These are phyloP conservation scores for Poeciliopsis turrubarensis DNA, from an alignment of 2,113 vertebrate genomes.

Conservation along the genomic window DNA sequence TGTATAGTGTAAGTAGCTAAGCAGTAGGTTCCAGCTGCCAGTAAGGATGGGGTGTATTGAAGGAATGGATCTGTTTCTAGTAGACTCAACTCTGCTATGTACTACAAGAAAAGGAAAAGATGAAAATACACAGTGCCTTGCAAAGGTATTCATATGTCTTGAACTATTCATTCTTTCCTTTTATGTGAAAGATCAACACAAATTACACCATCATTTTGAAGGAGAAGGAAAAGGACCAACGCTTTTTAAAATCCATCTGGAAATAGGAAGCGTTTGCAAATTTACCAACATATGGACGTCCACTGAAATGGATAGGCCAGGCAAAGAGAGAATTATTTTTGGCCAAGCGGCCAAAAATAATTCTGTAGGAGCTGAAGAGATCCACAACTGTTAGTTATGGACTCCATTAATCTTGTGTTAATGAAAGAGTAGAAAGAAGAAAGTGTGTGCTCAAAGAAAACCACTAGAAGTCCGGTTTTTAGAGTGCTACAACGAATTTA, in stretches of 20 bases:
- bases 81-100: constrained; percentile 89
- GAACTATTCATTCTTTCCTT: not conserved
- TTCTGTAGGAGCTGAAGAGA: no score
- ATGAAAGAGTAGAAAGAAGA: no score
- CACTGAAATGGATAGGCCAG: no score
- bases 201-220: not conserved
- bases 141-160: not conserved
- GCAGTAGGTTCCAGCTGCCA: constrained; percentile 90
- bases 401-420: no score
- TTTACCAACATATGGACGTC: no score
- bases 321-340: no score
- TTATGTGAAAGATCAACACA: not conserved
- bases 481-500: no score
- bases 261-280: not conserved
- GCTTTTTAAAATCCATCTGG: not conserved
- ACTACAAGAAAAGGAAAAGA: constrained; percentile 75
- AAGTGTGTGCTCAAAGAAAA: no score
- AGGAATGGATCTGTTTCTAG: constrained; percentile 89
- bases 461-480: no score
- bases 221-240: not conserved
- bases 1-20: constrained; percentile 89
- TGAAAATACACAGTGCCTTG: not conserved
- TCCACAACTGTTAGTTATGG: no score
- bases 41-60: constrained; percentile 86
- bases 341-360: no score